A percentile compares a stretch with the other conserved stretches of the same genome.
These are phyloP conservation scores for Trigoniulus corallinus DNA, from an alignment of 1,140 invertebrate species.

Conservation along the genomic window DNA sequence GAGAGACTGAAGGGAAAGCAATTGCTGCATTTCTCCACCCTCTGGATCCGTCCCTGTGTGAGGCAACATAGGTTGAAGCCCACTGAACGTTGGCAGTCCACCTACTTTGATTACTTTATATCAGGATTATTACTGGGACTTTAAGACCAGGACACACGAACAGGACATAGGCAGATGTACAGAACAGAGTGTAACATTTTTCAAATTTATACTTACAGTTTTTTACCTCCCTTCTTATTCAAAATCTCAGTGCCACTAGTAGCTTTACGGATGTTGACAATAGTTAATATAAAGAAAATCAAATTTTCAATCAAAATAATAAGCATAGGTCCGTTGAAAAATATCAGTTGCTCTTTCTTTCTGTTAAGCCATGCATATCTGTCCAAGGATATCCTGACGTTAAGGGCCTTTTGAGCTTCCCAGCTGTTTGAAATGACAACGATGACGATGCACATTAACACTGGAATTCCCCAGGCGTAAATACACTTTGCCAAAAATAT, in stretches of 20 bases:
- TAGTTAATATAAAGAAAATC: slow-evolving; percentile 23
- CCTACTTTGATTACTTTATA: too few species aligned
- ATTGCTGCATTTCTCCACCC: too few species aligned
- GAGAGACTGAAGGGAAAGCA: too few species aligned
- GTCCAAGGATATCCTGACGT: slow-evolving; percentile 1
- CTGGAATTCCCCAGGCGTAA: slow-evolving; percentile 24
- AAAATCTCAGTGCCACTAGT: neutral
- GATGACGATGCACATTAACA: slow-evolving; percentile 16
- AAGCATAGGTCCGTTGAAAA: slow-evolving; percentile 25
- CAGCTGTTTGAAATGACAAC: slow-evolving; percentile 16
- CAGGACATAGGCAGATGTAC: too few species aligned
- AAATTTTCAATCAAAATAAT: slow-evolving; percentile 24
- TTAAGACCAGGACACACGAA: too few species aligned
- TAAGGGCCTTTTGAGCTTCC: slow-evolving; percentile 14
- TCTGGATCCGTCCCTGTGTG: too few species aligned
- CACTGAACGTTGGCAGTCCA: too few species aligned
- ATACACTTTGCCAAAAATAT: slow-evolving; percentile 12
- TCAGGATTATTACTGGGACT: too few species aligned
- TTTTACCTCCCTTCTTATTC: slow-evolving; percentile 5
- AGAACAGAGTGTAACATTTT: too few species aligned
- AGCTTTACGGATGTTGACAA: slow-evolving; percentile 19
- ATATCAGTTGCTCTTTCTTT: slow-evolving; percentile 20
- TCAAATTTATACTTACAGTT: slow-evolving; percentile 6
- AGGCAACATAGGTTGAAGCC: too few species aligned
- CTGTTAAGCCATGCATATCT: slow-evolving; percentile 29